Conservation (phyloP, 1,140 invertebrate species). For the Melitaea cinxia region DNA sequence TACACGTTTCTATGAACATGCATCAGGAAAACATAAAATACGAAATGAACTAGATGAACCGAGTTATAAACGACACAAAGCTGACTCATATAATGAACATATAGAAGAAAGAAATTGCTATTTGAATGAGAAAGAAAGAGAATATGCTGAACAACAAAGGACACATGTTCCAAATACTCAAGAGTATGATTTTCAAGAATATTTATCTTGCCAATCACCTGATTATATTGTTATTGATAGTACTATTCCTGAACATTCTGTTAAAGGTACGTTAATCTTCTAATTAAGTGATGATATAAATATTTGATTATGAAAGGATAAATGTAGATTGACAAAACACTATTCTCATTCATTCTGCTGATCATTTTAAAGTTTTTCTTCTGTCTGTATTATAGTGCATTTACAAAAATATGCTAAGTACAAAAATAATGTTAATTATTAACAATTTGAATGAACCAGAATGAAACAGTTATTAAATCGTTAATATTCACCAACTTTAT, state of each 20-base stretch:
- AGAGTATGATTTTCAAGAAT: constrained; percentile 12
- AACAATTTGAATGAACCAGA: no score
- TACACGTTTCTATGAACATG: constrained; percentile 33
- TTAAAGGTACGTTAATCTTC: constrained; percentile 57
- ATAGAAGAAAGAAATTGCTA: constrained; percentile 27
- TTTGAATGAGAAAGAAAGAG: constrained; percentile 31
- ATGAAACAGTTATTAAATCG: no score
- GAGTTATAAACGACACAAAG: constrained; percentile 44
- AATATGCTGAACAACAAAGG: constrained; percentile 17
- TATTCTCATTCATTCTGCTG: no score
- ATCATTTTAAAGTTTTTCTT: no score
- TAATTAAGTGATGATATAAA: no score
- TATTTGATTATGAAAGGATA: no score
- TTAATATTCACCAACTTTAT: no score
- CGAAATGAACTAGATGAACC: constrained; percentile 46
- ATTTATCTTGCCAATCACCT: constrained; percentile 56
- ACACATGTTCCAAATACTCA: neutral
- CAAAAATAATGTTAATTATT: no score
- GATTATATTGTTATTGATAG: constrained; percentile 46
- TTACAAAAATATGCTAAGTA: no score
- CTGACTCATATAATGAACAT: constrained; percentile 31
- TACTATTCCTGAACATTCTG: constrained; percentile 33
- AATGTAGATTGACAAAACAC: no score
- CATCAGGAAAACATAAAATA: constrained; percentile 46
- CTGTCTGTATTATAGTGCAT: no score